These are phyloP conservation scores for Phylloscopus trochilus DNA, from an alignment of 2,113 vertebrate species.

Conservation along the genomic window DNA sequence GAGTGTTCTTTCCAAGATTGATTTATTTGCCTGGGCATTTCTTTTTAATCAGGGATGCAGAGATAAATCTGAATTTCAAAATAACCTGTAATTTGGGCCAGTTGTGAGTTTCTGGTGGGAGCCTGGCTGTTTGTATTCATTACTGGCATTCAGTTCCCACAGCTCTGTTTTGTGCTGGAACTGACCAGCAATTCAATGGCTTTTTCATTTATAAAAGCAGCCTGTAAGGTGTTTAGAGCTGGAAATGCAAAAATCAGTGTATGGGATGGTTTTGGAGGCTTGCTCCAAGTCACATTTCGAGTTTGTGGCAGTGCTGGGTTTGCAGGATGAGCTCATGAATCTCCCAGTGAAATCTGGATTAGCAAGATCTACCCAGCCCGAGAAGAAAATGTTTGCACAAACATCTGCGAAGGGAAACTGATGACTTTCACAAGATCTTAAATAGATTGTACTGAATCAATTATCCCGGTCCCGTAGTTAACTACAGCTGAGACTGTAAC, in stretches of 20 bases:
- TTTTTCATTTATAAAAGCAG: background rate
- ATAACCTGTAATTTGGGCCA: background rate
- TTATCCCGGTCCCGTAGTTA: background rate
- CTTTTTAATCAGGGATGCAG: background rate
- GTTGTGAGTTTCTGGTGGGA: background rate
- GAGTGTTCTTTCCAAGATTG: background rate
- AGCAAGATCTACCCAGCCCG: background rate
- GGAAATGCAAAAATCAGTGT: background rate
- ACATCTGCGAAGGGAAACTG: background rate
- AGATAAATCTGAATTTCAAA: background rate
- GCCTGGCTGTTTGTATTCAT: too few relatives aligned
- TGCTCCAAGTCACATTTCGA: background rate
- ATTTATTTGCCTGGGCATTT: background rate
- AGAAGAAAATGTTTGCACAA: background rate
- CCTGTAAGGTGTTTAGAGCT: background rate
- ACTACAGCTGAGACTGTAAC: background rate
- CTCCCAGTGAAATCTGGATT: background rate
- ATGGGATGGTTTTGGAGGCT: background rate
- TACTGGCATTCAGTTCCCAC: background rate
- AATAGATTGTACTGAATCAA: background rate
- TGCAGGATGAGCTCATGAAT: background rate
- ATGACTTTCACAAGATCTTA: slow-evolving; percentile 14
- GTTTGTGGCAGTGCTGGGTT: background rate
- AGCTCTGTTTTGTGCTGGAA: background rate
- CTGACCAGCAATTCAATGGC: background rate